Base-by-base conservation (phyloP, 2,888 invertebrate genomes). In the Tachina fera region DNA sequence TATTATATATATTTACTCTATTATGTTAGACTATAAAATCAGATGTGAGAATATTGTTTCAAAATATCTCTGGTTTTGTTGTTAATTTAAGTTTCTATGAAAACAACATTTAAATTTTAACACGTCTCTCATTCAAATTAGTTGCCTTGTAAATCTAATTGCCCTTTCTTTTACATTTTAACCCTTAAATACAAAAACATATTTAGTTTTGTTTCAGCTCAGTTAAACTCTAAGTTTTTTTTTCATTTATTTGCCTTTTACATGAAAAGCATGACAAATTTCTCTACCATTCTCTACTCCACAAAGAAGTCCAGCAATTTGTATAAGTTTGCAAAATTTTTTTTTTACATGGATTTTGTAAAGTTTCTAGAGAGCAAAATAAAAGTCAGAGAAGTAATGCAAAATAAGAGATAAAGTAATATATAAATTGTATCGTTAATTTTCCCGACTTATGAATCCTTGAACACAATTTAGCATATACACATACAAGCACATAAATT, bases 391-490 rank as follows among this genome's bases (percentile, higher is more conserved):
- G 8, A 22, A 1, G 16, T 39, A 19, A 43, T 1, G 31, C 8
- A 10, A n/a, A 22, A 8, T 47, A 45, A 47, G 9, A 43, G 9
- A 47, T 43, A 68, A 16, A 77, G 31, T 31, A 84, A 77, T 60
- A 43, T 13, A 87, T 86, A 4, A 51, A 88, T 86, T 89, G 87
- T 87, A 87, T 88, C 84, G 88, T 86, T 87, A 88, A 89, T 89
- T 89, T 89, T 88, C 83, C 87, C 87, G 90, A 88, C 90, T 90
- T 91, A 90, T 91, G 91, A 91, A 90, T 91, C 90, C 91, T 91
- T 90, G 89, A 91, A 90, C 89, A 91, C 86, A 89, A 90, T 91
- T 91, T 91, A 90, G 89, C 91, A 16, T 1, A 58, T 39, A 41
- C 19, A 16, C 31, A 49, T 2, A 31, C 16, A 60, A n/a, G 5